Percentiles rank a stretch among this genome's conserved stretches.
Conservation (phyloP, 2,888 invertebrate genomes). For the Tethea ocularis region DNA sequence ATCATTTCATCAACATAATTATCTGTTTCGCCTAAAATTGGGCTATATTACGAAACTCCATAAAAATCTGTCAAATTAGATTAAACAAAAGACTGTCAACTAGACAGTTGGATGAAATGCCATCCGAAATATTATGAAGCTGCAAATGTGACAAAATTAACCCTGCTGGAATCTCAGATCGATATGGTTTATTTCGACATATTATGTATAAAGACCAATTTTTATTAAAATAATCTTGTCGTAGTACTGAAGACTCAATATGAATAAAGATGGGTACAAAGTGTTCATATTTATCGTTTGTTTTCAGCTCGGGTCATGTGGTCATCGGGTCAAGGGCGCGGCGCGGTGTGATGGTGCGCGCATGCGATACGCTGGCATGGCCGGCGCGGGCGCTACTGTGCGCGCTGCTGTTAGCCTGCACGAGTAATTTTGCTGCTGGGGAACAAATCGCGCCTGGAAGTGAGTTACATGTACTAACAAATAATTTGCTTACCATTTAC, state of each 20-base stretch:
- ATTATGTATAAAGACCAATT: too few species aligned
- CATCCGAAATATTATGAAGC: too few species aligned
- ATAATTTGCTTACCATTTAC: neutral
- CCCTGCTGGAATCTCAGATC: too few species aligned
- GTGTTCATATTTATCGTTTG: constrained; percentile 22
- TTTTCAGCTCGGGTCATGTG: constrained; percentile 73
- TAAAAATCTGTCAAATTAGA: too few species aligned
- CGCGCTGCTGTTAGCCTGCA: constrained; percentile 64
- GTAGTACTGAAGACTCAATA: neutral
- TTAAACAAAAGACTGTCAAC: too few species aligned
- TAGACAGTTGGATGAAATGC: too few species aligned
- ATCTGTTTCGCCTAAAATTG: too few species aligned
- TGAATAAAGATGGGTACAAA: constrained; percentile 13
- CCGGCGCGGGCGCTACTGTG: constrained; percentile 65
- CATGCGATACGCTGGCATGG: constrained; percentile 56
- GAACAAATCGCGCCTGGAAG: constrained; percentile 56
- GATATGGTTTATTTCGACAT: too few species aligned
- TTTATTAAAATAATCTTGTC: too few species aligned
- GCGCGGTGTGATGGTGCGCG: constrained; percentile 70
- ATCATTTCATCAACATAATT: too few species aligned
- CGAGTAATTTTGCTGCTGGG: constrained; percentile 47
- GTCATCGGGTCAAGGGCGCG: constrained; percentile 52
- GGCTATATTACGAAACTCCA: too few species aligned
- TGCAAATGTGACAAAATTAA: too few species aligned
- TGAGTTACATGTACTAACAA: constrained; percentile 38